Evolutionary conservation across 2,888 invertebrate species (phyloP).

Genomic region (Agriopis aurantiaria): DNA sequence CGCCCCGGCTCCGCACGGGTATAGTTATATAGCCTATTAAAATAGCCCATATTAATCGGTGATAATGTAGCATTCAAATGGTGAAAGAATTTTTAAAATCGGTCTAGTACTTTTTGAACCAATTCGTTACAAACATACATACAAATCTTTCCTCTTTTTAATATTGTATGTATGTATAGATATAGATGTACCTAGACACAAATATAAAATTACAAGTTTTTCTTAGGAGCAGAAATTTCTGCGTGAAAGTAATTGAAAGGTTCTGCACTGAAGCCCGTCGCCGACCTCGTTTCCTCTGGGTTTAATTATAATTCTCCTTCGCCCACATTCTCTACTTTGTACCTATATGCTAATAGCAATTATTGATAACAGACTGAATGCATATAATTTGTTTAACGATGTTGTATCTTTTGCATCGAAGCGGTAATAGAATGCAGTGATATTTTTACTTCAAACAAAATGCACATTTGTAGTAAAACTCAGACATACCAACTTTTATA

Average conservation of each 20-base stretch:
- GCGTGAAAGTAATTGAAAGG: constrained; percentile 24
- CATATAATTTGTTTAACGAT: background rate
- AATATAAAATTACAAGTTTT: constrained; percentile 13
- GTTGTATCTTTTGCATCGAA: background rate
- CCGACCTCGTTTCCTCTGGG: constrained; percentile 23
- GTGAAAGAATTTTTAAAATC: no score
- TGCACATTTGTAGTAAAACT: no score
- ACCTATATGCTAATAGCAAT: constrained; percentile 4
- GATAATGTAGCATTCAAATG: no score
- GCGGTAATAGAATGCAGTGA: background rate
- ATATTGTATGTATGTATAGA: no score
- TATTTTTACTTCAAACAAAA: background rate
- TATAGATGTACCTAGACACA: no score
- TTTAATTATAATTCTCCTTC: constrained; percentile 28
- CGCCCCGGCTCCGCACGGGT: no score
- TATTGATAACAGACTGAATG: background rate
- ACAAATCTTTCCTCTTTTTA: no score
- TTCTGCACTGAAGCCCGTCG: constrained; percentile 26
- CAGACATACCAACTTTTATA: no score
- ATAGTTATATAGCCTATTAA: no score
- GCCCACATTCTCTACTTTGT: constrained; percentile 26
- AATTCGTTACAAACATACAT: no score
- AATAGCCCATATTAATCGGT: no score
- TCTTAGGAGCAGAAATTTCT: background rate
- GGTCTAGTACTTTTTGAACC: no score